A percentile compares a stretch with the other conserved stretches of the same genome.
Evolutionary conservation across 2,113 vertebrate species (phyloP).

Genomic region (Cyprinodon variegatus): DNA sequence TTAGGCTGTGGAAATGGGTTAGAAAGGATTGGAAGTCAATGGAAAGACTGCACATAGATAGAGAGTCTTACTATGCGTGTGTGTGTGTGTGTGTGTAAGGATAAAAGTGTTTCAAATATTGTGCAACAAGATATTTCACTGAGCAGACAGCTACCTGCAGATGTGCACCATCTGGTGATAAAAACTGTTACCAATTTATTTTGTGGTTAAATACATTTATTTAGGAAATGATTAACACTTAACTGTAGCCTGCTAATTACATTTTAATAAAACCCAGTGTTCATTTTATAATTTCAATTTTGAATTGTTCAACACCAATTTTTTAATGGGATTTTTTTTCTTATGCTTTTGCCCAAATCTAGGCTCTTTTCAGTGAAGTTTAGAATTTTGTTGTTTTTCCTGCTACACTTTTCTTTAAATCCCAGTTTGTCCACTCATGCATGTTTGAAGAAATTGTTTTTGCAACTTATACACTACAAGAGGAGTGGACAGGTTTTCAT

Average conservation of each 20-base stretch:
- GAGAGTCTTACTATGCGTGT: too few species aligned
- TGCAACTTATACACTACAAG: too few species aligned
- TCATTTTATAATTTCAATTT: not conserved
- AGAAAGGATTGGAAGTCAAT: too few species aligned
- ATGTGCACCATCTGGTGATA: constrained; percentile 20
- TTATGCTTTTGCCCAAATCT: not conserved
- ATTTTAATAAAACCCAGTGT: not conserved
- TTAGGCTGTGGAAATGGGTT: too few species aligned
- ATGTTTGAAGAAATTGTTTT: too few species aligned
- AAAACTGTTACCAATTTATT: constrained; percentile 20
- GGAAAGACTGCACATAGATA: too few species aligned
- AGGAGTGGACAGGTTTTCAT: too few species aligned
- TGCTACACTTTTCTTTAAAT: too few species aligned
- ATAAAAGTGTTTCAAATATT: constrained; percentile 15
- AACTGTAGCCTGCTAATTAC: not conserved
- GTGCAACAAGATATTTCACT: constrained; percentile 28
- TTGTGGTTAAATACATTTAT: not conserved
- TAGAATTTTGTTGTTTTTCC: not conserved
- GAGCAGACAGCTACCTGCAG: constrained; percentile 21
- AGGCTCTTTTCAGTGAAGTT: not conserved
- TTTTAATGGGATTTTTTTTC: too few species aligned
- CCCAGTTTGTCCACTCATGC: too few species aligned
- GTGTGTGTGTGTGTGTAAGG: constrained; percentile 20
- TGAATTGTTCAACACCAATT: not conserved
- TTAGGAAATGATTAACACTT: not conserved